These are phyloP conservation scores for Ascaphus truei DNA, from an alignment of 2,113 vertebrate species.

Conservation along the genomic window DNA sequence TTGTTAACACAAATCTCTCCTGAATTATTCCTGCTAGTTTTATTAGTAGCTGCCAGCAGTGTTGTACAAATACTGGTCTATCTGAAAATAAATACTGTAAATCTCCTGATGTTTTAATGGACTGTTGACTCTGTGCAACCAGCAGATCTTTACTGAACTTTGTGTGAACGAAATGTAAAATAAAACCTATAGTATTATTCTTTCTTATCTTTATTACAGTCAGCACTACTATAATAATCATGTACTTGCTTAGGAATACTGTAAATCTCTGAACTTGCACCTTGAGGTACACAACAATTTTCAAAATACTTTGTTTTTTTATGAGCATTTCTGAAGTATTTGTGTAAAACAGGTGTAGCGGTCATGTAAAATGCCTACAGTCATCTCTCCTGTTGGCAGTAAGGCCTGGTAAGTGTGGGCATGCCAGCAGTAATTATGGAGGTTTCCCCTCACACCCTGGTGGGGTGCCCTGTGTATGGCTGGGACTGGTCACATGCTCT, in stretches of 20 bases:
- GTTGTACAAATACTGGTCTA: neutral
- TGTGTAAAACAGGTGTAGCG: no score
- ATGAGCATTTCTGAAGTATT: no score
- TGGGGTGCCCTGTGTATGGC: no score
- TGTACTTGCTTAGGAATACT: neutral
- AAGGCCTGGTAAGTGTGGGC: no score
- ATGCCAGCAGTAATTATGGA: no score
- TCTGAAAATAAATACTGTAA: neutral
- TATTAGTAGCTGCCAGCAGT: neutral
- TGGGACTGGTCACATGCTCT: no score
- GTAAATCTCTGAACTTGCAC: neutral
- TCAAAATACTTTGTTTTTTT: no score
- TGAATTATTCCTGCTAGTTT: slow-evolving; percentile 16
- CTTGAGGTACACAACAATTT: no score
- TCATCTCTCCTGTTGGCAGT: no score
- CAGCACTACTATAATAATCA: neutral
- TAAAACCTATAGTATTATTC: neutral
- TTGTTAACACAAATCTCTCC: neutral
- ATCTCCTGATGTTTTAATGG: slow-evolving; percentile 9
- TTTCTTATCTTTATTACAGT: neutral
- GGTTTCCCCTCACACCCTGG: no score
- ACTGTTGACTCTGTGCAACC: neutral
- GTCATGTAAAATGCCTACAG: no score
- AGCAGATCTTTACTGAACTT: neutral
- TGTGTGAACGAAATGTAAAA: neutral